Conservation (phyloP, 2,113 vertebrate genomes). For the Columba janthina region DNA sequence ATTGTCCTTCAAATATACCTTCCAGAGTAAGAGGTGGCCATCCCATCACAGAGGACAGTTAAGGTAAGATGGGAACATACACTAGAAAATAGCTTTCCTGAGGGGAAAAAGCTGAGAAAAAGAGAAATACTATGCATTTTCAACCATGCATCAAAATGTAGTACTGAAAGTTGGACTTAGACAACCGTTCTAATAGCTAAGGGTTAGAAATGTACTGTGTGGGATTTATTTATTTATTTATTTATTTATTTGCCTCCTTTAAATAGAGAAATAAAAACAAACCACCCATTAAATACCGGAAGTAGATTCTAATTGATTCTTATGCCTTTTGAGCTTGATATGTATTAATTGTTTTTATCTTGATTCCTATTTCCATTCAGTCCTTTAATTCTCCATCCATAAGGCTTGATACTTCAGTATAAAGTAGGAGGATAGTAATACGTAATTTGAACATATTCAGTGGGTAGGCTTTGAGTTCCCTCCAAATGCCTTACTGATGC, state of each 20-base stretch:
- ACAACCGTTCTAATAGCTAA: not conserved
- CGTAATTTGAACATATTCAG: not conserved
- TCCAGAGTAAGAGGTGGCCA: not conserved
- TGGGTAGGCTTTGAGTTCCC: not conserved
- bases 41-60: not conserved
- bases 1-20: not conserved
- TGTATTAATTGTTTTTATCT: not conserved
- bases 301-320: not conserved
- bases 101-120: not conserved
- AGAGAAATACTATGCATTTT: not conserved
- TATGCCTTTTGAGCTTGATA: not conserved
- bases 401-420: not conserved
- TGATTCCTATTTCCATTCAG: not conserved
- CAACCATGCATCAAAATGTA: not conserved
- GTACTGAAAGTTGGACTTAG: not conserved
- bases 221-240: not conserved
- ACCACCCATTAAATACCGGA: not conserved
- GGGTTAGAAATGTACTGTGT: not conserved
- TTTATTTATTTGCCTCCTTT: accelerated
- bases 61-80: not conserved
- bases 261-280: not conserved
- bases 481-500: not conserved
- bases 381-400: not conserved
- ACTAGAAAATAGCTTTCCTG: not conserved
- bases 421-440: not conserved